These are phyloP conservation scores for Druon quercuslanigerum DNA, from an alignment of 1,140 invertebrate species.

Conservation along the genomic window DNA sequence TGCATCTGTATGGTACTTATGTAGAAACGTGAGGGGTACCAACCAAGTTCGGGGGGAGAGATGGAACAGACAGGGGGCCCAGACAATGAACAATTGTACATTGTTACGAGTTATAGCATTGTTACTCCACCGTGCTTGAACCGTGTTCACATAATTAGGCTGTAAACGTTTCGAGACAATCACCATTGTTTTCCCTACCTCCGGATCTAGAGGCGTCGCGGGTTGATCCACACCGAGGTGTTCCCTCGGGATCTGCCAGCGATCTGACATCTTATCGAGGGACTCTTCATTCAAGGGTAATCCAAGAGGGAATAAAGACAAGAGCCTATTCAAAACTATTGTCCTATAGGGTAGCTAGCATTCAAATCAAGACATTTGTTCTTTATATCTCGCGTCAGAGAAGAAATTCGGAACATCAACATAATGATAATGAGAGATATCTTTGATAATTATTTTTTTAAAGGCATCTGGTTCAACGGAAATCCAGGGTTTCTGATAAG, in stretches of 20 bases:
- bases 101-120: slow-evolving; percentile 77
- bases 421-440: no score
- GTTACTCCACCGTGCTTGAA: slow-evolving; percentile 71
- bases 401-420: no score
- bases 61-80: slow-evolving; percentile 43
- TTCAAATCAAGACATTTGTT: no score
- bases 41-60: slow-evolving; percentile 37
- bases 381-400: no score
- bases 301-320: not conserved
- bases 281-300: slow-evolving; percentile 11
- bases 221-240: slow-evolving; percentile 42
- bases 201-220: slow-evolving; percentile 48
- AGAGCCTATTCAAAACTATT: not conserved
- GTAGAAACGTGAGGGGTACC: slow-evolving; percentile 13
- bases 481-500: no score
- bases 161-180: slow-evolving; percentile 76
- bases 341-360: not conserved
- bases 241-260: slow-evolving; percentile 51
- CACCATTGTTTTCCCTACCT: slow-evolving; percentile 72
- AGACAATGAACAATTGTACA: slow-evolving; percentile 77
- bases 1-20: not conserved
- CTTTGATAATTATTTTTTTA: no score
- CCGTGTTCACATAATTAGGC: slow-evolving; percentile 77
- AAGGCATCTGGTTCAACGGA: no score
- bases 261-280: slow-evolving; percentile 41